Conservation (phyloP, 2,113 vertebrate genomes). For the Columba livia region DNA sequence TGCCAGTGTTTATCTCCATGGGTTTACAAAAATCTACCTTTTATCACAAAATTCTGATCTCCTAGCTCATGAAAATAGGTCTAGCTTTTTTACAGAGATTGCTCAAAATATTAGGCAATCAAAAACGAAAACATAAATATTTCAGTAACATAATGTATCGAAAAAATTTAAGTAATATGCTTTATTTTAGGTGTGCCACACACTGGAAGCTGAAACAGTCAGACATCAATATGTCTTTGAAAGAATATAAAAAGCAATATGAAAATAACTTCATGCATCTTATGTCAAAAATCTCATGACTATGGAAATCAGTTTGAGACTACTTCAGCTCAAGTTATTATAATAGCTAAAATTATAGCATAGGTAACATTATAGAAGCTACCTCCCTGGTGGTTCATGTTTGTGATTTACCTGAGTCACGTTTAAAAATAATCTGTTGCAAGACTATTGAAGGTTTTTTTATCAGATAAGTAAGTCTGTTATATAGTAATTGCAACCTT, state of each 20-base stretch:
- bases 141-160: not conserved
- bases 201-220: not conserved
- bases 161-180: not conserved
- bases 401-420: not conserved
- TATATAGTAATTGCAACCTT: not conserved
- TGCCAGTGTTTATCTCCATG: not conserved
- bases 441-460: not conserved
- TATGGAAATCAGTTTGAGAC: not conserved
- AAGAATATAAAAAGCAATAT: not conserved
- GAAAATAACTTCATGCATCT: not conserved
- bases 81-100: not conserved
- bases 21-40: not conserved
- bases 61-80: not conserved
- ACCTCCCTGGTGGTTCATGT: not conserved
- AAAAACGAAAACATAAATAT: not conserved
- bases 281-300: not conserved
- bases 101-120: not conserved
- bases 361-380: not conserved
- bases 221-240: not conserved
- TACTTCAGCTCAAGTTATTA: not conserved
- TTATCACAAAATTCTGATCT: not conserved
- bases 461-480: not conserved
- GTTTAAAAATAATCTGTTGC: not conserved
- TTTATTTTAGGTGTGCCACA: not conserved
- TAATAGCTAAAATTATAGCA: not conserved